Evolutionary conservation across 2,888 invertebrate species (phyloP).

Genomic region (Xestoiulus laeticollis): DNA sequence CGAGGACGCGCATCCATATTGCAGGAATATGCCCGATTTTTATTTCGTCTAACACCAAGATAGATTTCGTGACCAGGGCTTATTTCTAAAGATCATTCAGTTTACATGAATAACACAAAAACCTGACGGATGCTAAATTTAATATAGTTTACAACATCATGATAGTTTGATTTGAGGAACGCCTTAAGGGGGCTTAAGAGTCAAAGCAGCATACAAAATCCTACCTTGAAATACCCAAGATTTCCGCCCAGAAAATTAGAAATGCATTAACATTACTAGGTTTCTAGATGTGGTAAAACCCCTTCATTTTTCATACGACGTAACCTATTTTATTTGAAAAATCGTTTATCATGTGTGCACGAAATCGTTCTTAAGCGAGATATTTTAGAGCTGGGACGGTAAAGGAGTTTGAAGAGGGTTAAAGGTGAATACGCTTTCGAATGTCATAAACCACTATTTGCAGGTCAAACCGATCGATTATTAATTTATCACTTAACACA

Average conservation of each 20-base stretch:
- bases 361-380: not conserved
- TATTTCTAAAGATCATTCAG: too few relatives aligned
- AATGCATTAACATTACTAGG: not conserved
- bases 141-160: too few relatives aligned
- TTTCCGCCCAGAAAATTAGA: not conserved
- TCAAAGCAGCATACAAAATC: not conserved
- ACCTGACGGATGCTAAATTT: too few relatives aligned
- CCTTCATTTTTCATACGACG: not conserved
- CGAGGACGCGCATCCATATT: too few relatives aligned
- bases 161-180: too few relatives aligned
- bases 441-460: not conserved
- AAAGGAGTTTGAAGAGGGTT: not conserved
- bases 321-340: not conserved
- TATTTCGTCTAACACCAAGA: too few relatives aligned
- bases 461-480: conserved; percentile 1
- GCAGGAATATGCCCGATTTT: too few relatives aligned
- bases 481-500: not conserved
- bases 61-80: too few relatives aligned
- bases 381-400: not conserved
- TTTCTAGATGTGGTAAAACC: not conserved
- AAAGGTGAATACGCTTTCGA: not conserved
- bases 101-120: too few relatives aligned
- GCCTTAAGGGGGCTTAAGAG: too few relatives aligned
- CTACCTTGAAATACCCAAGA: not conserved
- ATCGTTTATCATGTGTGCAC: not conserved